These are phyloP conservation scores for Itoplectis maculator DNA, from an alignment of 2,888 invertebrate species.

Conservation along the genomic window DNA sequence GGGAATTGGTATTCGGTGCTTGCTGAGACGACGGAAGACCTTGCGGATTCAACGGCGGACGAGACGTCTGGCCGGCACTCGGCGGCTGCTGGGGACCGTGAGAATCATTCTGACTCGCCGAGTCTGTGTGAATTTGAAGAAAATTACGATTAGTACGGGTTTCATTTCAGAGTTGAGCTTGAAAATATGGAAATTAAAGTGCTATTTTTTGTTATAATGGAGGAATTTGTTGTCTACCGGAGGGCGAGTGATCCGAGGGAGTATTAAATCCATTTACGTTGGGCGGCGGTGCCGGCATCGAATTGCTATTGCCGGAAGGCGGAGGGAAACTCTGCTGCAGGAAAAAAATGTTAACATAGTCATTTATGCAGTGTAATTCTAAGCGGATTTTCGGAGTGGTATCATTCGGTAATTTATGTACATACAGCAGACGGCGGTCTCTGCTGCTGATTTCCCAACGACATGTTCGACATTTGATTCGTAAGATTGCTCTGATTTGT, in stretches of 20 bases:
- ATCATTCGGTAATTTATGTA: not conserved
- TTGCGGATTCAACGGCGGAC: constrained; percentile 34
- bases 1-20: constrained; percentile 43
- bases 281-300: constrained; percentile 64
- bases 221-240: constrained; percentile 55
- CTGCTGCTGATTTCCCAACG: constrained; percentile 72
- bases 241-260: constrained; percentile 71
- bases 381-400: constrained; percentile 1
- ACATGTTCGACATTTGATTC: constrained; percentile 79
- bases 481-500: constrained; percentile 75
- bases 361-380: not conserved
- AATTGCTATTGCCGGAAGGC: constrained; percentile 72
- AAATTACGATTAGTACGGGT: not conserved
- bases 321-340: constrained; percentile 73
- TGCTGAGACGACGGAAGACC: constrained; percentile 60
- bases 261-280: constrained; percentile 77
- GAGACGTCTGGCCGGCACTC: constrained; percentile 41
- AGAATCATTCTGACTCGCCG: constrained; percentile 26
- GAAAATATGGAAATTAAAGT: not conserved
- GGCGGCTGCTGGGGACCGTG: constrained; percentile 21
- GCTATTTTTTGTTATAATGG: not conserved
- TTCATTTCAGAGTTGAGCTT: not conserved
- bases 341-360: not conserved
- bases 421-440: constrained; percentile 74
- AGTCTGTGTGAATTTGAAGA: not conserved